These are phyloP conservation scores for Nezara viridula DNA, from an alignment of 2,888 invertebrate species.

Conservation along the genomic window DNA sequence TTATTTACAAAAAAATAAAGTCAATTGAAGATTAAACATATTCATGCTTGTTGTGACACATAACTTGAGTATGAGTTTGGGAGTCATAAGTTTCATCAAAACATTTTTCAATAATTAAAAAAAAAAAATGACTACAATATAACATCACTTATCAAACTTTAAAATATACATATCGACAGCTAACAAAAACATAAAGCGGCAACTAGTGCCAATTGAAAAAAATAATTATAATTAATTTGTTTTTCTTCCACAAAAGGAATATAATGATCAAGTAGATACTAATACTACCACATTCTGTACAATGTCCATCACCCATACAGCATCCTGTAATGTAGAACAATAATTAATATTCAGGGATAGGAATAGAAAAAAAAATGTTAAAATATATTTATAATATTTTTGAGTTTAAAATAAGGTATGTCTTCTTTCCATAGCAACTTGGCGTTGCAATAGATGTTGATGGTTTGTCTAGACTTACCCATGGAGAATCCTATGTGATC, in stretches of 20 bases:
- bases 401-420: background rate
- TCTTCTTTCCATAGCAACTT: too few relatives aligned
- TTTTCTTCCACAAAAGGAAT: background rate
- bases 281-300: background rate
- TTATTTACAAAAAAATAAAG: conserved; percentile 13
- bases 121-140: background rate
- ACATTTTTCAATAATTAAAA: background rate
- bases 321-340: background rate
- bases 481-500: too few relatives aligned
- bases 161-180: background rate
- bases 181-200: background rate
- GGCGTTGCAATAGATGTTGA: too few relatives aligned
- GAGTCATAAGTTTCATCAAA: background rate
- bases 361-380: background rate
- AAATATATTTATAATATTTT: background rate
- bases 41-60: background rate
- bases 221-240: background rate
- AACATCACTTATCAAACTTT: background rate
- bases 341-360: background rate
- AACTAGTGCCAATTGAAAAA: background rate
- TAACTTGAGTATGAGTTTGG: background rate
- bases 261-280: background rate
- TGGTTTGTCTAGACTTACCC: too few relatives aligned
- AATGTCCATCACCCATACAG: background rate
- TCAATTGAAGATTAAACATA: background rate